Percentiles rank a stretch among this genome's conserved stretches.
phyloP scores from a whole-genome alignment of 2,113 vertebrate genomes.

The Cnemophilus loriae region DNA sequence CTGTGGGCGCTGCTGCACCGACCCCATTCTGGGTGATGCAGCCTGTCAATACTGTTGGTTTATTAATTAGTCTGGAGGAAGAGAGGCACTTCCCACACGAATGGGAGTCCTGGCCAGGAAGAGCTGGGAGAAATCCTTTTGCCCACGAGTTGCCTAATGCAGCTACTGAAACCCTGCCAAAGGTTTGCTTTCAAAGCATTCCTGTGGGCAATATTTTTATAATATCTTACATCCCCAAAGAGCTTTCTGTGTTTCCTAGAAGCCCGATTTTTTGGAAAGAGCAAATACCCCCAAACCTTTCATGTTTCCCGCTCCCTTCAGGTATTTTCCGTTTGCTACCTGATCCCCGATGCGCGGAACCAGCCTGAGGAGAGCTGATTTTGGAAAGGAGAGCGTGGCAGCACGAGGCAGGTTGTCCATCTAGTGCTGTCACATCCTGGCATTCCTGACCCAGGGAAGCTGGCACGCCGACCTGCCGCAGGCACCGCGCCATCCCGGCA shows the following conservation, averaged over 20 bases:
- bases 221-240: conserved; percentile 26
- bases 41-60: conserved; percentile 17
- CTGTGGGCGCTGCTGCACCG: not conserved
- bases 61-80: conserved; percentile 43
- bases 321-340: not conserved
- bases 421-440: conserved; percentile 17
- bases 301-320: not conserved
- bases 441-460: conserved; percentile 29
- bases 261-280: not conserved
- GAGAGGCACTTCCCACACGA: not conserved
- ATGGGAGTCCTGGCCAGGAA: not conserved
- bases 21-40: not conserved
- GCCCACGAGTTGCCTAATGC: conserved; percentile 47
- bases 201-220: conserved; percentile 30
- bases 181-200: conserved; percentile 41
- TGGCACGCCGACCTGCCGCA: not conserved
- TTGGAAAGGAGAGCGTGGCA: not conserved
- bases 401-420: conserved; percentile 21
- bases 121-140: not conserved
- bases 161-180: conserved; percentile 56
- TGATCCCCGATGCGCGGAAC: accelerated
- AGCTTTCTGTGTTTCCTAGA: conserved; percentile 6
- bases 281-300: not conserved
- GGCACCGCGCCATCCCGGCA: conserved; percentile 59
- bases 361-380: not conserved